These are phyloP conservation scores for Drosophila micromelanica DNA, from an alignment of 1,140 invertebrate species.

Conservation along the genomic window DNA sequence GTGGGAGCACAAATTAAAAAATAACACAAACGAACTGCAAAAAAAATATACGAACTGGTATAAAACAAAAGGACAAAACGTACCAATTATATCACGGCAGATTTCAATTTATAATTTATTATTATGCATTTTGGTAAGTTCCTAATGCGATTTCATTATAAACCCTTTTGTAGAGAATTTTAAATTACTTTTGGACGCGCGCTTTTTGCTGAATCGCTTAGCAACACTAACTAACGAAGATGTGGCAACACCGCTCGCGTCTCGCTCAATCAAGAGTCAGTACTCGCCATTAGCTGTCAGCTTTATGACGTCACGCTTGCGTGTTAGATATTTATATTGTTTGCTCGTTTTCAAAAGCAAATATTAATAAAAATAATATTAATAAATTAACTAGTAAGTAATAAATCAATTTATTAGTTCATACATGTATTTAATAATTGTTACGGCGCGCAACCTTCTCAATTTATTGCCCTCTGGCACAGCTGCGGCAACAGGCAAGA, in stretches of 20 bases:
- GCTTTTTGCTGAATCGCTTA: not conserved
- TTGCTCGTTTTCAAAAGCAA: too few relatives aligned
- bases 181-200: not conserved
- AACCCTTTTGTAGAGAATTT: not conserved
- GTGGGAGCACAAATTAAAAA: constrained; percentile 37
- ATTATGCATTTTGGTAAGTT: not conserved
- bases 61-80: not conserved
- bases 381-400: not conserved
- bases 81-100: not conserved
- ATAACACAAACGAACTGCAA: constrained; percentile 17
- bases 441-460: constrained; percentile 11
- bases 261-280: not conserved
- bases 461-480: not conserved
- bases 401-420: not conserved
- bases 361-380: too few relatives aligned
- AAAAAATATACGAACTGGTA: not conserved
- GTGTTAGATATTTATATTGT: too few relatives aligned
- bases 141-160: not conserved
- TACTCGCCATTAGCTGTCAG: not conserved
- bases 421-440: not conserved
- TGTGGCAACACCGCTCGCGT: constrained; percentile 10
- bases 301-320: constrained; percentile 15
- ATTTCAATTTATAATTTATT: not conserved
- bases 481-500: constrained; percentile 31
- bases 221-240: not conserved